Percentiles rank a stretch among this genome's conserved stretches.
These are phyloP conservation scores for Pelvicachromis taeniatus DNA, from an alignment of 2,113 vertebrate genomes.

Conservation along the genomic window DNA sequence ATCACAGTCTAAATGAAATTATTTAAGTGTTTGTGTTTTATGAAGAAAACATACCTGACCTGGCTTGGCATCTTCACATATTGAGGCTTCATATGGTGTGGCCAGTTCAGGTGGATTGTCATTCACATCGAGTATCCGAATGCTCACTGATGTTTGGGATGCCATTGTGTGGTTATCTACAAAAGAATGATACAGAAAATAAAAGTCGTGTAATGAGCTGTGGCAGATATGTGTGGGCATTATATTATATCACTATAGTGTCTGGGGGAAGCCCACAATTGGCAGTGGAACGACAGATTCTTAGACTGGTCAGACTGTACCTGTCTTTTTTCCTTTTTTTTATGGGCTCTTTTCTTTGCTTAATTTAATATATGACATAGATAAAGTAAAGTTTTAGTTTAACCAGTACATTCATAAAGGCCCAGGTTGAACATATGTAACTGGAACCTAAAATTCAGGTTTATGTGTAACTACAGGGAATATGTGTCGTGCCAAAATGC, in stretches of 20 bases:
- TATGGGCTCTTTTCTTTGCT: neutral
- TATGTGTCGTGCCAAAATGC: neutral
- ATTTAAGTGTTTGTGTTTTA: neutral
- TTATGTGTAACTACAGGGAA: neutral
- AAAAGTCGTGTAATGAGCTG: neutral
- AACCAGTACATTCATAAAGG: neutral
- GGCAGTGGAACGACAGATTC: neutral
- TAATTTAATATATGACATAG: neutral
- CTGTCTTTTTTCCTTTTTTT: neutral
- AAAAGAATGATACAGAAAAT: neutral
- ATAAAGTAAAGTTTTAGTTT: neutral
- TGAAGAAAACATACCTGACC: constrained; percentile 81
- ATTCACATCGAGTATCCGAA: constrained; percentile 95
- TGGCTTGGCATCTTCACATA: constrained; percentile 93
- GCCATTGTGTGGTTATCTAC: constrained; percentile 88
- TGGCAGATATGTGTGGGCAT: neutral
- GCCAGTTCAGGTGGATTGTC: constrained; percentile 96
- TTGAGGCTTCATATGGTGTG: constrained; percentile 86
- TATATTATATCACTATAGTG: neutral
- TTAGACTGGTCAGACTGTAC: neutral
- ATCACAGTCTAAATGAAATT: neutral
- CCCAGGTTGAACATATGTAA: neutral
- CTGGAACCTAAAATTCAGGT: neutral
- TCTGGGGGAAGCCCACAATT: neutral
- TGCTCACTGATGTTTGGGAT: constrained; percentile 82